Evolutionary conservation across 2,113 vertebrate genomes (phyloP), one percentile per base, ranked within the genome.

Genomic region (Benitochromis conjunctus): DNA sequence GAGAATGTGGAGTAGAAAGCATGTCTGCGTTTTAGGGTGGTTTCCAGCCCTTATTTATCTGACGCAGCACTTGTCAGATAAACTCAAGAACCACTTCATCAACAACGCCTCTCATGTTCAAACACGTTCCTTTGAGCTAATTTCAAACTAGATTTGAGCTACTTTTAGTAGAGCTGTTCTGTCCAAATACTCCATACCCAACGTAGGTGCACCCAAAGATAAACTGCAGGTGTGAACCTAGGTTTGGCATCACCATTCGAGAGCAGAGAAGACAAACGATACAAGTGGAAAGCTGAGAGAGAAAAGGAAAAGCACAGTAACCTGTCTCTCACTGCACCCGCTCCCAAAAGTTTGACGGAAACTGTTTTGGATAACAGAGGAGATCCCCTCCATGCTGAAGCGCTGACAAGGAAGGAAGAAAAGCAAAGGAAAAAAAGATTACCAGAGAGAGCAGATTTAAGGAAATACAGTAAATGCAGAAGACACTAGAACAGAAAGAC

Each of bases 301-400:
- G 74, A 71, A 83, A 76, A 13, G 64, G 81, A 79, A 84, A 80
- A 14, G 69, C 81, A 90, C 83, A 94, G 95, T 95, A 97, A 99
- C 99, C 99, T 99, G 98, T 97, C 97, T 97, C 91, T 98, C 97
- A 96, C 96, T 97, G 96, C 97, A 97, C 1, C 96, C 95, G 92
- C 96, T 98, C 92, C 98, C 97, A 96, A 99, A 99, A 16, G 98
- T 99, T 97, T 99, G 98, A 90, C 98, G 97, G 95, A 99, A 97
- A 96, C 99, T 97, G 97, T 98, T 98, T 95, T 99, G 99, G 97
- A 99, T 98, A 95, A 98, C 98, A 95, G 97, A 96, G 94, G 99
- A 99, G 95, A 99, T 96, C 89, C 97, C 98, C 96, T 98, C 98
- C 98, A 99, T 96, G 97, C 98, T 99, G 98, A 99, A 99, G 95